Percentiles rank a stretch among this genome's conserved stretches.
Evolutionary conservation across 2,797 vertebrate species (phyloP).

Genomic region (Petrocephalus sullivani): DNA sequence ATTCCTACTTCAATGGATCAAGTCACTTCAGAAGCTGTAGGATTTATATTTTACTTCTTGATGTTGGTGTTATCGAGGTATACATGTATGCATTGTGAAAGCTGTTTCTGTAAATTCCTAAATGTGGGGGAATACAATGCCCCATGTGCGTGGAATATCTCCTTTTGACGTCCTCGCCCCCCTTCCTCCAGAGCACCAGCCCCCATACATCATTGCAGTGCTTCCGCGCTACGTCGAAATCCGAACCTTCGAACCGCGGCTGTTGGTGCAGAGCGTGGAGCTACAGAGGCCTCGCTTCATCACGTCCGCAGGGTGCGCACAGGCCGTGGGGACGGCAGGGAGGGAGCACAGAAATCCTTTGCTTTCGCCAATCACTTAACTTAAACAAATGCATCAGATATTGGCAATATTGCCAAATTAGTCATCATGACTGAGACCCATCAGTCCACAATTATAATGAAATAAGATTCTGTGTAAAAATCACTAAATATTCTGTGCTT

Average conservation of each 20-base stretch:
- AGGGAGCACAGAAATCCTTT: background rate
- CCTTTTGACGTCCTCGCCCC: background rate
- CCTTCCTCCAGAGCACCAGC: constrained; percentile 77
- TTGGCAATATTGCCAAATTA: background rate
- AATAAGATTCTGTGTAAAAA: background rate
- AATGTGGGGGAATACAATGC: background rate
- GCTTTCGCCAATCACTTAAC: background rate
- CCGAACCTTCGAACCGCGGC: constrained; percentile 85
- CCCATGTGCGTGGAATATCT: background rate
- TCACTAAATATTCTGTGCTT: background rate
- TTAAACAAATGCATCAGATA: background rate
- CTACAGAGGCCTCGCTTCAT: constrained; percentile 94
- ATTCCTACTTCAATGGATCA: constrained; percentile 32
- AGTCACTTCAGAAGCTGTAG: background rate
- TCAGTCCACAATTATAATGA: background rate
- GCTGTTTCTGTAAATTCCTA: background rate
- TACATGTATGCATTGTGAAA: background rate
- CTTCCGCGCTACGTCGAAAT: constrained; percentile 94
- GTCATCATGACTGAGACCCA: background rate
- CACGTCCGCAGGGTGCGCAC: constrained; percentile 81
- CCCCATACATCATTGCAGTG: constrained; percentile 94
- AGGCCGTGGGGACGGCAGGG: background rate
- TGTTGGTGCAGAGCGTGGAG: constrained; percentile 95
- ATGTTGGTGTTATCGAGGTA: background rate
- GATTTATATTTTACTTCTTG: background rate